Evolutionary conservation across 2,888 invertebrate species (phyloP).

Genomic region (Alviniconcha strummeri): DNA sequence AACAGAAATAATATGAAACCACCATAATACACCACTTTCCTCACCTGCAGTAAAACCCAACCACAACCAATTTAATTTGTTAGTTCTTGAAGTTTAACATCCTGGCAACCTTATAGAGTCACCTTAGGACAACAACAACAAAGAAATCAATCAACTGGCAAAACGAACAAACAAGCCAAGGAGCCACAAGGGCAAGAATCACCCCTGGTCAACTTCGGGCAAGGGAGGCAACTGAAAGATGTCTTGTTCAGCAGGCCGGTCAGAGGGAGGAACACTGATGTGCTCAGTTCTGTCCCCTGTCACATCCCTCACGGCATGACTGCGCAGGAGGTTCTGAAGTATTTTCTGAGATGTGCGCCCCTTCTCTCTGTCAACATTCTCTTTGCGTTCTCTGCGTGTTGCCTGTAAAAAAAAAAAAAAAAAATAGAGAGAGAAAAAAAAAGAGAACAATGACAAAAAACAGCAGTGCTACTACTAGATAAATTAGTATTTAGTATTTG

Average conservation of each 20-base stretch:
- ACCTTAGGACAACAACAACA: background rate
- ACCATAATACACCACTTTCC: too few species aligned
- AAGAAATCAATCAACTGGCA: background rate
- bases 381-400: slow-evolving; percentile 81
- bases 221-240: slow-evolving; percentile 73
- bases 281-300: slow-evolving; percentile 47
- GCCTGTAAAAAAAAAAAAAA: slow-evolving; percentile 76
- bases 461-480: too few species aligned
- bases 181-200: slow-evolving; percentile 27
- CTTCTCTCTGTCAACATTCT: slow-evolving; percentile 84
- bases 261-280: slow-evolving; percentile 19
- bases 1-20: too few species aligned
- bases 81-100: too few species aligned
- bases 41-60: too few species aligned
- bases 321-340: slow-evolving; percentile 84
- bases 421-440: background rate
- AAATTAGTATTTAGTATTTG: too few species aligned
- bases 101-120: too few species aligned
- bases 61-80: too few species aligned
- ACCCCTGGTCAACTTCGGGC: slow-evolving; percentile 54
- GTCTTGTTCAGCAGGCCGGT: slow-evolving; percentile 58
- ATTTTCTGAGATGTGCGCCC: slow-evolving; percentile 84
- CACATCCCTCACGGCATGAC: slow-evolving; percentile 80
- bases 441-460: background rate
- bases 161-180: background rate